Conservation (phyloP, 2,797 vertebrate species). For the Coregonus sp. region DNA sequence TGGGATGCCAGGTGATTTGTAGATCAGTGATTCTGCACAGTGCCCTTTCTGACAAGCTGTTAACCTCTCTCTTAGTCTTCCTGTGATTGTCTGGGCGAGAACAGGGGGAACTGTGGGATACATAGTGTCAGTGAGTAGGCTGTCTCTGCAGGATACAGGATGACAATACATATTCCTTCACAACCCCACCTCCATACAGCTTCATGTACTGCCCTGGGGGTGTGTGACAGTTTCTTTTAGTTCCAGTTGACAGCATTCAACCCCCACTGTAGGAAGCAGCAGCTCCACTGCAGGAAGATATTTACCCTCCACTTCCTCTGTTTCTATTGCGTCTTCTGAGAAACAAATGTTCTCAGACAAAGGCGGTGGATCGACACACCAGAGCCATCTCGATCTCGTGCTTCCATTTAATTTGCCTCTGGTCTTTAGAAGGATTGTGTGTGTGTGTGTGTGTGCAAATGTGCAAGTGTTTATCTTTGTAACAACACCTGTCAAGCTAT, state of each 20-base stretch:
- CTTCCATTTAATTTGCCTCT: conserved; percentile 1
- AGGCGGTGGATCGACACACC: not conserved
- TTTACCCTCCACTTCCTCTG: not conserved
- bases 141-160: not conserved
- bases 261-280: not conserved
- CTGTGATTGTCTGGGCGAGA: not conserved
- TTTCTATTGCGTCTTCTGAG: not conserved
- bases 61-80: not conserved
- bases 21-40: not conserved
- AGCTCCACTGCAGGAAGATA: not conserved
- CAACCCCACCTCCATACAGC: not conserved
- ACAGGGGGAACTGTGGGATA: not conserved
- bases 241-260: not conserved
- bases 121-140: not conserved
- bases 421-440: not conserved
- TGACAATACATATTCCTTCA: not conserved
- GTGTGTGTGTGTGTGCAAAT: not conserved
- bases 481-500: not conserved
- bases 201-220: not conserved
- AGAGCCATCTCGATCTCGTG: not conserved
- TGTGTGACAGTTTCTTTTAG: not conserved
- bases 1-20: conserved; percentile 3
- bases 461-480: not conserved
- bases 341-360: not conserved
- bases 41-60: not conserved